Percentiles rank a stretch among this genome's conserved stretches.
phyloP scores from a whole-genome alignment of 2,888 invertebrate species.

The Syrista parreyssii region DNA sequence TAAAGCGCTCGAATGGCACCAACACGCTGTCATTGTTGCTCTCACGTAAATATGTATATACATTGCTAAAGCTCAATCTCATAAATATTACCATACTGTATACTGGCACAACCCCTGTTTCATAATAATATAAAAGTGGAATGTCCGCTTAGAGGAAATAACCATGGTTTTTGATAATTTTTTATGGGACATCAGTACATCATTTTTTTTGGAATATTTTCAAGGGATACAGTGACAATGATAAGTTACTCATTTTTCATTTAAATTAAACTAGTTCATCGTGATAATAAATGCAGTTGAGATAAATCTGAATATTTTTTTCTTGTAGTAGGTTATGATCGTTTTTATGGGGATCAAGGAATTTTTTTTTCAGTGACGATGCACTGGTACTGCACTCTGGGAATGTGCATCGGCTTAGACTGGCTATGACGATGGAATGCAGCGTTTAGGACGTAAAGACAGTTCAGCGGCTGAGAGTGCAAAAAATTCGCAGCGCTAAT shows the following conservation, averaged over 20 bases:
- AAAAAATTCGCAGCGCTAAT: background rate
- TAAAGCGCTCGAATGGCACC: slow-evolving; percentile 1
- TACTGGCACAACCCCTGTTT: background rate
- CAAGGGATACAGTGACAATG: background rate
- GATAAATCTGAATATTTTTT: too few relatives aligned
- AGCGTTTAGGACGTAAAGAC: background rate
- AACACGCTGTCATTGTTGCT: background rate
- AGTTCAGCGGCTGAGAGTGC: background rate
- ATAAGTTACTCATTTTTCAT: background rate
- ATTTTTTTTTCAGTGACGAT: background rate
- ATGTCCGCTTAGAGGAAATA: background rate
- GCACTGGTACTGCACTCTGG: background rate
- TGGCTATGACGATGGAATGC: background rate
- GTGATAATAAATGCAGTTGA: too few relatives aligned
- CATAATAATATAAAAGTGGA: background rate
- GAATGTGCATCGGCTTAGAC: background rate
- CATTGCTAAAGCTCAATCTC: background rate
- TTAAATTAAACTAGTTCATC: background rate
- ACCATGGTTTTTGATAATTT: background rate
- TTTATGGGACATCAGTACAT: background rate
- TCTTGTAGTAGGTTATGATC: too few relatives aligned
- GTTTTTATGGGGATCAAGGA: background rate
- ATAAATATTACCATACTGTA: background rate
- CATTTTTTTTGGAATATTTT: background rate
- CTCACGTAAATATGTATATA: background rate